Evolutionary conservation across 2,888 invertebrate genomes (phyloP).

Genomic region (Pocota personata): DNA sequence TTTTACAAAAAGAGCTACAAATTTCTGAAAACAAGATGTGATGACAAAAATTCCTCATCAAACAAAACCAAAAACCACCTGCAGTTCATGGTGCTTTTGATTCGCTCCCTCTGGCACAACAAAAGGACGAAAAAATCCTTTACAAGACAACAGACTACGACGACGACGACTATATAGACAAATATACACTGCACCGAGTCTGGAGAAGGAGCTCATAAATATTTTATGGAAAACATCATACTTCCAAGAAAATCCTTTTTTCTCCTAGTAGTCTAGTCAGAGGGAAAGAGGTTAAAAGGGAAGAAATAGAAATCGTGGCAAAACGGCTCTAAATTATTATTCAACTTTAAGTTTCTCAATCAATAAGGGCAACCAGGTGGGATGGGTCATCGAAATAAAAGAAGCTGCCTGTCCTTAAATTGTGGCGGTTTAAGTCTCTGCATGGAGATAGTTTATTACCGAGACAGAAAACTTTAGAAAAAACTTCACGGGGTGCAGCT

Average conservation of each 20-base stretch:
- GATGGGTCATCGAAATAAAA: slow-evolving; percentile 10
- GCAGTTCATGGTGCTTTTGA: slow-evolving; percentile 59
- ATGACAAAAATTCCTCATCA: slow-evolving; percentile 27
- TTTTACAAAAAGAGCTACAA: slow-evolving; percentile 20
- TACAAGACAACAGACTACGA: slow-evolving; percentile 31
- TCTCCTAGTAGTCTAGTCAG: neutral
- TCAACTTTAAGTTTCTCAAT: slow-evolving; percentile 69
- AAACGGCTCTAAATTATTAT: slow-evolving; percentile 53
- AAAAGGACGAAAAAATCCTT: slow-evolving; percentile 46
- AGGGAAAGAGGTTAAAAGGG: neutral
- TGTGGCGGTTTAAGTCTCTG: neutral
- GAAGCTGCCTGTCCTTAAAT: neutral
- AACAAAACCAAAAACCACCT: slow-evolving; percentile 54
- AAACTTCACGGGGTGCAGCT: slow-evolving; percentile 19
- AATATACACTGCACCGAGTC: slow-evolving; percentile 8
- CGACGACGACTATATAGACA: slow-evolving; percentile 14
- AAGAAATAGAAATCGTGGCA: neutral
- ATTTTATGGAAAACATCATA: slow-evolving; percentile 68
- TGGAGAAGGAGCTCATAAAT: slow-evolving; percentile 58
- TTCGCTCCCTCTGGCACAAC: slow-evolving; percentile 12
- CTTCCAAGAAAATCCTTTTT: slow-evolving; percentile 47
- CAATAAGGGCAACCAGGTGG: slow-evolving; percentile 48
- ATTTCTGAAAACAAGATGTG: slow-evolving; percentile 3
- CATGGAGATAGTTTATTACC: slow-evolving; percentile 34
- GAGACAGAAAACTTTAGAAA: slow-evolving; percentile 43